These are phyloP conservation scores for Wasmannia auropunctata DNA, from an alignment of 1,140 invertebrate genomes.

Conservation along the genomic window DNA sequence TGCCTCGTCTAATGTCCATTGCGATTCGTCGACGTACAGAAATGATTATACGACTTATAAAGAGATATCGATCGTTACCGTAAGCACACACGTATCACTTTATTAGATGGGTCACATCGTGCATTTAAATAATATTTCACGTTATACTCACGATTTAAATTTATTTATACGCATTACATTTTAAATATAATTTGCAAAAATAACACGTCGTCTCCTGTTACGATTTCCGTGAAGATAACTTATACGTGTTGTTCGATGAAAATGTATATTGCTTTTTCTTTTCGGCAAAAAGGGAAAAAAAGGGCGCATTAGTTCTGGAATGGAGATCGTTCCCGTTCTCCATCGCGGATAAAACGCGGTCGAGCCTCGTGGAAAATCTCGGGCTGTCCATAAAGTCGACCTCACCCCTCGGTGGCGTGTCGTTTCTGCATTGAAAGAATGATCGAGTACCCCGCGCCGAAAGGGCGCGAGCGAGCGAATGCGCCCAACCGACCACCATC, in stretches of 20 bases:
- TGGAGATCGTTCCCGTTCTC: conserved; percentile 38
- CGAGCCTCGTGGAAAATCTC: conserved; percentile 50
- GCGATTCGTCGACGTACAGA: neutral
- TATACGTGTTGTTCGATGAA: conserved; percentile 1
- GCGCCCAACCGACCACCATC: conserved; percentile 33
- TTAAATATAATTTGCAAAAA: neutral
- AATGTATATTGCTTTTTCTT: conserved; percentile 14
- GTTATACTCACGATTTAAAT: neutral
- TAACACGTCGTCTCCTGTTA: neutral
- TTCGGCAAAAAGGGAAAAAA: conserved; percentile 10
- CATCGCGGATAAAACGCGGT: conserved; percentile 43
- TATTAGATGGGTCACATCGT: neutral
- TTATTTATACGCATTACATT: neutral
- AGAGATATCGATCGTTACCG: neutral
- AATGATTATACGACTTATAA: neutral
- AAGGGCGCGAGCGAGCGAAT: conserved; percentile 46
- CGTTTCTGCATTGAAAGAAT: conserved; percentile 71
- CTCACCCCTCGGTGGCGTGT: conserved; percentile 61
- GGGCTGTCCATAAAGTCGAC: conserved; percentile 37
- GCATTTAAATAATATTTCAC: neutral
- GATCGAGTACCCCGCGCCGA: conserved; percentile 71
- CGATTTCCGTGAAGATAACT: conserved; percentile 37
- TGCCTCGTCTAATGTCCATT: neutral
- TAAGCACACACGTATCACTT: neutral
- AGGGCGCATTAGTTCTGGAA: conserved; percentile 46